phyloP scores from a whole-genome alignment of 2,113 vertebrate genomes.

The Lepus europaeus region DNA sequence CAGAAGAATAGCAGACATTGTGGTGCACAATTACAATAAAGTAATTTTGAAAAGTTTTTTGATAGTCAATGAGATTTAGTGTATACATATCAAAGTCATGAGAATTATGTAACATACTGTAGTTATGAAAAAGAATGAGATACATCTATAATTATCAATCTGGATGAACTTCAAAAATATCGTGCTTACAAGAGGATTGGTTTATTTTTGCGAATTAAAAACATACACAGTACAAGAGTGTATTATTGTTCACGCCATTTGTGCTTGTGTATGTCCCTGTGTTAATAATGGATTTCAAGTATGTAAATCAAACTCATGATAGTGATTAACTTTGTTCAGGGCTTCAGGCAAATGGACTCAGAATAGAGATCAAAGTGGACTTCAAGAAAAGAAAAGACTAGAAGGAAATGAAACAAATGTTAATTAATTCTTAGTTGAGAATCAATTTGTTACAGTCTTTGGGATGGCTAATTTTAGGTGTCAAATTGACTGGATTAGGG shows the following conservation, averaged over 20 bases:
- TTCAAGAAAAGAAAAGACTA: neutral
- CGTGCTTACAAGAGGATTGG: neutral
- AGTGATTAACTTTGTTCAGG: neutral
- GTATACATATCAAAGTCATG: neutral
- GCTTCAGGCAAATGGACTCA: neutral
- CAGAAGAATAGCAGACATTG: neutral
- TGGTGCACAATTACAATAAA: neutral
- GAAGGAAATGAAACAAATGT: conserved; percentile 1
- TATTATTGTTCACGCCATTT: neutral
- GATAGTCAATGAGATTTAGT: neutral
- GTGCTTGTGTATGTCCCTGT: neutral
- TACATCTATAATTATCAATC: neutral
- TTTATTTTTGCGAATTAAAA: neutral
- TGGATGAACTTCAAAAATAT: neutral
- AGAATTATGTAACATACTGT: neutral
- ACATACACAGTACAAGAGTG: accelerated
- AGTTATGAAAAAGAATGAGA: neutral
- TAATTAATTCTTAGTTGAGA: neutral
- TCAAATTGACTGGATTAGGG: neutral
- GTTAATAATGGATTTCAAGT: neutral
- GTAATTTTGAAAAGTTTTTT: conserved; percentile 19
- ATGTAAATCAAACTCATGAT: neutral
- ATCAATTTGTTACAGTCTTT: neutral
- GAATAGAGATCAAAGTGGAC: neutral
- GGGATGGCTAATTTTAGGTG: neutral